Evolutionary conservation across 2,888 invertebrate genomes (phyloP), one percentile per base, ranked within the genome.

Genomic region (Harpagoxenus sublaevis): DNA sequence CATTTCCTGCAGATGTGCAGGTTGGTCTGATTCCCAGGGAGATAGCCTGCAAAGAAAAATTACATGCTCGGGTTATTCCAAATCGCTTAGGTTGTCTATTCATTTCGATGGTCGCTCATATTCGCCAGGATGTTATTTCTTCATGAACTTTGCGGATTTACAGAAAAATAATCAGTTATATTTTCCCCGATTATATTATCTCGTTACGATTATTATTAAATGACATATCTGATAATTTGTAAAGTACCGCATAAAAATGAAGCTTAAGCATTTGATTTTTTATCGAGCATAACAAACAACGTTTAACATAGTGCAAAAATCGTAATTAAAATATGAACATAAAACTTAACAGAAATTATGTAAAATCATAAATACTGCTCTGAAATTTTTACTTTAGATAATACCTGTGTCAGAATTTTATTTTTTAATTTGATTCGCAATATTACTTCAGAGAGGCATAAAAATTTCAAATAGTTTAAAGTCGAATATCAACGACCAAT

Each of bases 21-120:
- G 15, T 55, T 39, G 71, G 45, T 70, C 77, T 88, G 87, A 87
- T 74, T 87, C 42, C 88, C 89, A 6, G 84, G 48, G 57, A 88
- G 78, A 79, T 68, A 86, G 88, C 88, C 94, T 94, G 94, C 73
- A 94, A 94, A 89, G 83, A 89, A 60, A 86, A 92, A 92, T 77
- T 83, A 90, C 45, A 92, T 12, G 51, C 12, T 53, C 42, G 23
- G 3, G 62, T 91, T 88, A 91, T 83, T 85, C 18, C 65, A 53
- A 85, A 63, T 68, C 35, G 35, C 28, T 35, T 53, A 5, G 18
- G 23, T 10, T 23, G 42, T 10, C 6, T 48, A 15, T 66, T 57
- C 31, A 9, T 48, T 73, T 81, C 35, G n/a, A 39, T 48, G 60
- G 63, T 71, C 79, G 53, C 60, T 65, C 55, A 62, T 66, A 83